Conservation (phyloP, 2,888 invertebrate species). For the Nebria brevicollis region DNA sequence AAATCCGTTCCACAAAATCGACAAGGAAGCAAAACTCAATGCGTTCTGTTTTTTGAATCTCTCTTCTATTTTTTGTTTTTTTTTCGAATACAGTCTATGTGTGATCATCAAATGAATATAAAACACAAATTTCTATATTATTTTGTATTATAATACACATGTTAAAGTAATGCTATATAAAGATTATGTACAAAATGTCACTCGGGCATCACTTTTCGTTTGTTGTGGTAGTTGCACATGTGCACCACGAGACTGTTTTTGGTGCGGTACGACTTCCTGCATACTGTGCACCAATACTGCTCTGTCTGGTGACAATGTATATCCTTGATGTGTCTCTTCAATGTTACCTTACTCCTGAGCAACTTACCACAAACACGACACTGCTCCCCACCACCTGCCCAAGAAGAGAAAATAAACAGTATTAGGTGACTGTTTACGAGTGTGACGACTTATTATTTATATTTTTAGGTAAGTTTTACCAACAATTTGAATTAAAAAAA, state of each 20-base stretch:
- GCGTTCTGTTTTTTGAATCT: neutral
- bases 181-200: slow-evolving; percentile 7
- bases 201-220: slow-evolving; percentile 46
- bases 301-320: slow-evolving; percentile 57
- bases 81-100: neutral
- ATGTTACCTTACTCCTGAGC: slow-evolving; percentile 56
- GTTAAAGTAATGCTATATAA: slow-evolving; percentile 3
- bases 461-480: neutral
- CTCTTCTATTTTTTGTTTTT: neutral
- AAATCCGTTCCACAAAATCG: neutral
- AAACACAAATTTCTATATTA: neutral
- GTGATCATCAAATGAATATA: neutral
- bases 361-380: slow-evolving; percentile 58
- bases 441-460: neutral
- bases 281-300: slow-evolving; percentile 56
- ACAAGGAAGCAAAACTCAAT: slow-evolving; percentile 1
- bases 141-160: neutral
- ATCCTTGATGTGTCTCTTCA: slow-evolving; percentile 57
- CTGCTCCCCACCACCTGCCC: slow-evolving; percentile 53
- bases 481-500: slow-evolving; percentile 26
- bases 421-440: slow-evolving; percentile 51
- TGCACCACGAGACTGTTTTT: slow-evolving; percentile 59
- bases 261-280: slow-evolving; percentile 57
- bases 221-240: slow-evolving; percentile 57
- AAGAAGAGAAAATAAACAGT: slow-evolving; percentile 53